phyloP scores from a whole-genome alignment of 2,888 invertebrate species.

The Xestia xanthographa region DNA sequence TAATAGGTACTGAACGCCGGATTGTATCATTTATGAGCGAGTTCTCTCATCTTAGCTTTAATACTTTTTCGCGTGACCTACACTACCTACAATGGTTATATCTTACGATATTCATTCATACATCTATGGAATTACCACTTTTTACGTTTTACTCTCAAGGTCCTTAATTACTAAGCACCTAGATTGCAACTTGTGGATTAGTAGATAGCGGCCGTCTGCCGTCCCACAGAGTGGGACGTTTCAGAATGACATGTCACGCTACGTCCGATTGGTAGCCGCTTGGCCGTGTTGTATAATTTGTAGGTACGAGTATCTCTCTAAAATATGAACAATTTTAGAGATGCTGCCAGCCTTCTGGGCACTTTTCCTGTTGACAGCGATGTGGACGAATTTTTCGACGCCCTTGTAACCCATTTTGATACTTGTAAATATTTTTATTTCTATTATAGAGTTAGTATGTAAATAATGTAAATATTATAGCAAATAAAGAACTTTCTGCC shows the following conservation, averaged over 20 bases:
- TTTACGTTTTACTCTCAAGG: neutral
- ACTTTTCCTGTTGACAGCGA: too few relatives aligned
- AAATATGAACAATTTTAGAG: neutral
- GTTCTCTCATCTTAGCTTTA: neutral
- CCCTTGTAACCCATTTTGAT: too few relatives aligned
- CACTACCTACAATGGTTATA: neutral
- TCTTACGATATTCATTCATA: neutral
- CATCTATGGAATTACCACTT: neutral
- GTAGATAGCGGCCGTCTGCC: neutral
- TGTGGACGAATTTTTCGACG: too few relatives aligned
- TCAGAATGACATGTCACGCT: constrained; percentile 12
- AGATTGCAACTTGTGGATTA: constrained; percentile 1
- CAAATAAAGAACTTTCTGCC: too few relatives aligned
- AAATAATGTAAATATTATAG: too few relatives aligned
- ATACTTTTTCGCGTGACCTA: neutral
- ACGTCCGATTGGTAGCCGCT: constrained; percentile 31
- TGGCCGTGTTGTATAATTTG: constrained; percentile 10
- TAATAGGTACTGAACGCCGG: neutral
- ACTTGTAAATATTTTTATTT: too few relatives aligned
- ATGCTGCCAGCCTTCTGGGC: too few relatives aligned
- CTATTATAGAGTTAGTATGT: too few relatives aligned
- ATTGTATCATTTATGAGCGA: neutral
- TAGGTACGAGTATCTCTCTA: neutral
- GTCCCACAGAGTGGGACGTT: neutral
- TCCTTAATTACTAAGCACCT: neutral